Percentiles rank a stretch among this genome's conserved stretches.
phyloP scores from a whole-genome alignment of 2,888 invertebrate genomes.

The Sisyra terminalis region DNA sequence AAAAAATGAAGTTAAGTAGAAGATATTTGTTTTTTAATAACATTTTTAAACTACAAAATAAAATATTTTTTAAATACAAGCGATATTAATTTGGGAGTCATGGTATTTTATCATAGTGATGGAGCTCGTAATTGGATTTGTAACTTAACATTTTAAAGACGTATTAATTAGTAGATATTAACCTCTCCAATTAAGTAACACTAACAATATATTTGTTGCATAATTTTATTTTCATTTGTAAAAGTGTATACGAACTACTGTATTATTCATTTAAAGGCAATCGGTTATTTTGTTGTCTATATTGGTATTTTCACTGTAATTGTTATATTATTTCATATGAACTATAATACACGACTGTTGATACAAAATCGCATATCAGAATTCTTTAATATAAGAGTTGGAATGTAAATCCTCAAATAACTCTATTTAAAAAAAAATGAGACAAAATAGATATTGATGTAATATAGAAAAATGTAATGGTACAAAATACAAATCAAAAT shows the following conservation, averaged over 20 bases:
- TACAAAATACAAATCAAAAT: not conserved
- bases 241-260: slow-evolving; percentile 30
- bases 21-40: too few species aligned
- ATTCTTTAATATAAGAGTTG: not conserved
- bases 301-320: slow-evolving; percentile 7
- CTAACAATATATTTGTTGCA: slow-evolving; percentile 5
- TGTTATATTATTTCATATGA: slow-evolving; percentile 3
- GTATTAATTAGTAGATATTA: slow-evolving; percentile 4
- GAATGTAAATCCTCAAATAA: slow-evolving; percentile 2
- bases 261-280: slow-evolving; percentile 29
- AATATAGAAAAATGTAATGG: not conserved
- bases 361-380: not conserved
- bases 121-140: too few species aligned
- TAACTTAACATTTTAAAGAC: too few species aligned
- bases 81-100: too few species aligned
- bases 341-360: slow-evolving; percentile 1
- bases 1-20: too few species aligned
- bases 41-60: too few species aligned
- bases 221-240: slow-evolving; percentile 18
- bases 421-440: not conserved
- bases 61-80: too few species aligned
- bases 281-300: slow-evolving; percentile 28
- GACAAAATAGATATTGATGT: not conserved
- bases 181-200: slow-evolving; percentile 5
- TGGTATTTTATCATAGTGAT: too few species aligned